Evolutionary conservation across 2,113 vertebrate species (phyloP).

Genomic region (Dendrocopos noguchii): DNA sequence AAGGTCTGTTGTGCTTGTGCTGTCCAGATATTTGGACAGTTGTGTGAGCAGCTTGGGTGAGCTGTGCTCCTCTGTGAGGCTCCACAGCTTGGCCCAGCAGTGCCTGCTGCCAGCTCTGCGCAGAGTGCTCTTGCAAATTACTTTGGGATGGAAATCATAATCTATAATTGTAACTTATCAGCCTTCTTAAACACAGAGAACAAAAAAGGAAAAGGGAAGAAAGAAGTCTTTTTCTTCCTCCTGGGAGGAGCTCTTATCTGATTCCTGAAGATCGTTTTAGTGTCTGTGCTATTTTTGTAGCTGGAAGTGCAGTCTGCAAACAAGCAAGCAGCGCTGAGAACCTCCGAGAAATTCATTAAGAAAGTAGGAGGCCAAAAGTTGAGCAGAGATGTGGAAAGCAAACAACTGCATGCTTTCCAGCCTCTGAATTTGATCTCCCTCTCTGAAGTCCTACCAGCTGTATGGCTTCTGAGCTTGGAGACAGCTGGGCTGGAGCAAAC

Average conservation of each 20-base stretch:
- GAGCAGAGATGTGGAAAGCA: neutral
- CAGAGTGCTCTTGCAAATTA: neutral
- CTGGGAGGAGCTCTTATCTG: constrained; percentile 65
- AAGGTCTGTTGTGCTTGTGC: neutral
- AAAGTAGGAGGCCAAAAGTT: constrained; percentile 43
- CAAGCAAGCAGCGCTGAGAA: constrained; percentile 23
- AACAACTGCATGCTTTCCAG: neutral
- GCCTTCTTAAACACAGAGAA: neutral
- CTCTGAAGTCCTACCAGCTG: constrained; percentile 7
- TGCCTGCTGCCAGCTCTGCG: neutral
- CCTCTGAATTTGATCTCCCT: constrained; percentile 16
- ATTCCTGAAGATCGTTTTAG: constrained; percentile 37
- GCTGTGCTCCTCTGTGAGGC: neutral
- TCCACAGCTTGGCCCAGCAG: neutral
- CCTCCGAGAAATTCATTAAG: neutral
- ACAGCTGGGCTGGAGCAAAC: constrained; percentile 47
- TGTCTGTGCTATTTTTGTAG: constrained; percentile 64
- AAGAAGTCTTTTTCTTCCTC: constrained; percentile 46
- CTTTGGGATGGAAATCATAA: constrained; percentile 40
- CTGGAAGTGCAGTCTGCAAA: constrained; percentile 43
- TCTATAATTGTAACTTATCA: constrained; percentile 30
- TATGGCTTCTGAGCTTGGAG: constrained; percentile 15
- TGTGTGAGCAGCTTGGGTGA: neutral
- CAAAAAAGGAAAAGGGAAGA: constrained; percentile 5
- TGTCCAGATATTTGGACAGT: neutral